Evolutionary conservation across 1,140 invertebrate genomes (phyloP), one percentile per base, ranked within the genome.

Genomic region (Calephelis virginiensis): DNA sequence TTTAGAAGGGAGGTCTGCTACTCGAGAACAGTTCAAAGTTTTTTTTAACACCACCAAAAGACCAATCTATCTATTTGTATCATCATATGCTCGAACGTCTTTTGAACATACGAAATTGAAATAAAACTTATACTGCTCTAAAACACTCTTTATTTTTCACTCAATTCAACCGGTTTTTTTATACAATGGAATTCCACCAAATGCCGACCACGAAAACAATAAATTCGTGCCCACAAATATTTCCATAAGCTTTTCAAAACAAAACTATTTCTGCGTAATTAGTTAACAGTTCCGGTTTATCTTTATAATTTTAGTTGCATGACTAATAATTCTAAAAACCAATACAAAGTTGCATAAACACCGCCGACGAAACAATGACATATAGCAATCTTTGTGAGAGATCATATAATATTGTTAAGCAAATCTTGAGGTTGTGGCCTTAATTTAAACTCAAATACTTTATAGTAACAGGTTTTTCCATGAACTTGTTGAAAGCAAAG

Each of bases 391-490:
- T 64, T 17, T 17, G 53, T 64, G 63, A 10, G 63, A 64, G 40
- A 64, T 64, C 63, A 43, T 49, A 63, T 63, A 49, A 49, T 64
- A 64, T 49, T 64, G 63, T 53, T 53, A 56, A 56, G 48, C 53
- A 56, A 56, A 56, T 56, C 53, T 56, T 37, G 53, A 56, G 53
- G 53, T 17, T 56, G 28, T 6, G 53, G 28, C 53, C 53, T 56
- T 56, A 56, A 56, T 56, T 56, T 37, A 28, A 56, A 12, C 53
- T 56, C 10, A 56, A 56, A 17, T 28, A 12, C 10, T 8, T 56
- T 56, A 56, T 12, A 56, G 17, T 56, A 56, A 56, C 53, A 28
- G 17, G 53, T 1, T 56, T 56, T 28, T 10, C 53, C 53, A 28
- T 56, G 53, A 56, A 56, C 53, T 56, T 56, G 53, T 56, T 28